Conservation (phyloP, 2,888 invertebrate genomes). For the Eristalis arbustorum region DNA sequence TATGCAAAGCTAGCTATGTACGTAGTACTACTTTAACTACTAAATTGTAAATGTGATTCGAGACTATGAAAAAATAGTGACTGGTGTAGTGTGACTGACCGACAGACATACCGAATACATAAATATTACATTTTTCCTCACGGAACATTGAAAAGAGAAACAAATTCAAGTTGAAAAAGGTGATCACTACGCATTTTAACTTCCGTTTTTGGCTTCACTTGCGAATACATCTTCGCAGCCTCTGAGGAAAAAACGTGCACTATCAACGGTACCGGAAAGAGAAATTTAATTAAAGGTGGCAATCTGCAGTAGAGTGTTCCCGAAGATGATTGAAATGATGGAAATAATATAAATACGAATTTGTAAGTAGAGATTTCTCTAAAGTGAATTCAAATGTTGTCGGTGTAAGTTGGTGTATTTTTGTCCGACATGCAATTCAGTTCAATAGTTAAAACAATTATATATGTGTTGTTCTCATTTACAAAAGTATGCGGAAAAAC, state of each 20-base stretch:
- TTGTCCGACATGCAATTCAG: background rate
- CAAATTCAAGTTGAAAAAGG: background rate
- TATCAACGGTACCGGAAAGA: background rate
- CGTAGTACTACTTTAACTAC: no score
- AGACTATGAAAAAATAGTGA: no score
- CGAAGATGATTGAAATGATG: background rate
- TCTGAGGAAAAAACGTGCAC: background rate
- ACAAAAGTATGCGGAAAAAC: background rate
- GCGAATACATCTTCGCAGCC: background rate
- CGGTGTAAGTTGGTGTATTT: background rate
- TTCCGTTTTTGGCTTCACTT: background rate
- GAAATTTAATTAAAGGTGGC: background rate
- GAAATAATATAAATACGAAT: background rate
- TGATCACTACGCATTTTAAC: background rate
- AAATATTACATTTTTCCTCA: no score
- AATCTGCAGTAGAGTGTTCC: background rate
- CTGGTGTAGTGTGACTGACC: no score
- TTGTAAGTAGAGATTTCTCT: background rate
- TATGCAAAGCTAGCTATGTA: no score
- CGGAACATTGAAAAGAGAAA: no score
- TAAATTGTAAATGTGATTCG: no score
- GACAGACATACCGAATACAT: no score
- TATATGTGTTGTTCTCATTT: background rate
- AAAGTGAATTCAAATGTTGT: background rate
- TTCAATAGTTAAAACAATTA: background rate